Conservation (phyloP, 53 echinoderm and acorn worm species). For the Mesocentrotus franciscanus region DNA sequence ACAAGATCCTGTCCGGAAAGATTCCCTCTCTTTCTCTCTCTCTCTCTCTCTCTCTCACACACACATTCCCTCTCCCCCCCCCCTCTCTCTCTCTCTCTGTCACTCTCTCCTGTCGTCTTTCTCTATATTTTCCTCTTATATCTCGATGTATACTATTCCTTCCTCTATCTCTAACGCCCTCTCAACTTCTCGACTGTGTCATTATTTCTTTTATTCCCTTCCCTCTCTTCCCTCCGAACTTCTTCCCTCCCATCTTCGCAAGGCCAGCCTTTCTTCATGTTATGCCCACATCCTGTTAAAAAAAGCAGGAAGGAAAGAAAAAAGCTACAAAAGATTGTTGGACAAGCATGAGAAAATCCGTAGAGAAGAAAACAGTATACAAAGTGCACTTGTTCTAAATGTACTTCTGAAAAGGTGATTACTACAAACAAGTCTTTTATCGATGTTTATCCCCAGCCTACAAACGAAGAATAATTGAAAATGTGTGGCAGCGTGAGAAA, state of each 20-base stretch:
- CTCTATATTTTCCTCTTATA: no score
- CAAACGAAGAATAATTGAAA: slow-evolving; percentile 14
- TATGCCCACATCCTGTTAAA: background rate
- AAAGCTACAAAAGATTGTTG: background rate
- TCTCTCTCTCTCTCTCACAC: no score
- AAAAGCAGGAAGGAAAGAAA: background rate
- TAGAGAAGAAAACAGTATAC: no score
- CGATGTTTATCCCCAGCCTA: background rate
- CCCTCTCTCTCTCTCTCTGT: no score
- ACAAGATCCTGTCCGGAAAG: no score
- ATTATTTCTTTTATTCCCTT: background rate
- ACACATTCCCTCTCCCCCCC: no score
- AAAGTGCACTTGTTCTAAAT: slow-evolving; percentile 50
- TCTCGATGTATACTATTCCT: background rate
- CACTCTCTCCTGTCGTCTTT: no score
- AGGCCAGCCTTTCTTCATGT: background rate
- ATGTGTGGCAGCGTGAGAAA: slow-evolving; percentile 16
- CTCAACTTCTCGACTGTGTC: background rate
- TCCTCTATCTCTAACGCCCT: background rate
- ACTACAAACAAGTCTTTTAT: background rate
- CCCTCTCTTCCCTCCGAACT: no score
- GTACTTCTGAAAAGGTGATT: slow-evolving; percentile 38
- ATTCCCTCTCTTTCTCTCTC: no score
- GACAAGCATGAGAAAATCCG: background rate
- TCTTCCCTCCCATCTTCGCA: background rate